phyloP scores from a whole-genome alignment of 2,113 vertebrate genomes.

The Actinemys pallida region DNA sequence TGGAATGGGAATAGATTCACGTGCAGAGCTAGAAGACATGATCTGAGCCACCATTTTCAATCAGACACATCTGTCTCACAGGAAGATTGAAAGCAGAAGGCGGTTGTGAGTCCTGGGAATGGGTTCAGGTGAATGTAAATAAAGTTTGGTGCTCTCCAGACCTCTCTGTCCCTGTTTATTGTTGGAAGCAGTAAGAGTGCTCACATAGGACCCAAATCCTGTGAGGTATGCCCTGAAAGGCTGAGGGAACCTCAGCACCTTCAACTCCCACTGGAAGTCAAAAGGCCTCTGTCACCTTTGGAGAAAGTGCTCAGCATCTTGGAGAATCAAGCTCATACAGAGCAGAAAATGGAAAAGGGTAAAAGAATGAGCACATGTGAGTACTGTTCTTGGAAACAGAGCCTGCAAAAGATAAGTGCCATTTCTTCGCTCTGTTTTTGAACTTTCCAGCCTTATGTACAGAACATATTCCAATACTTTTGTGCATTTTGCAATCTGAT shows the following conservation, averaged over 20 bases:
- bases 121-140: rapidly evolving
- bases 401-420: not conserved
- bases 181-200: not conserved
- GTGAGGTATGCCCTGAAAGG: not conserved
- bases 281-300: not conserved
- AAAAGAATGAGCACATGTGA: not conserved
- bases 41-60: not conserved
- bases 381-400: not conserved
- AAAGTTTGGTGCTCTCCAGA: not conserved
- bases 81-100: not conserved
- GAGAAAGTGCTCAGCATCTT: not conserved
- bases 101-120: not conserved
- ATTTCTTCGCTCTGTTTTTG: not conserved
- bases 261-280: not conserved
- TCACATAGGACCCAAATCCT: not conserved
- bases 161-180: not conserved
- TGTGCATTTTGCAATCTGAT: not conserved
- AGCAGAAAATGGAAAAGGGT: not conserved
- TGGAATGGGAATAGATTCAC: not conserved
- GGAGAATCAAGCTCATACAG: not conserved
- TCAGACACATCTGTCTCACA: not conserved
- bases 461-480: not conserved
- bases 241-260: not conserved
- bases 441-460: not conserved
- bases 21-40: not conserved